These are phyloP conservation scores for Bucorvus abyssinicus DNA, from an alignment of 2,797 vertebrate species.

Conservation along the genomic window DNA sequence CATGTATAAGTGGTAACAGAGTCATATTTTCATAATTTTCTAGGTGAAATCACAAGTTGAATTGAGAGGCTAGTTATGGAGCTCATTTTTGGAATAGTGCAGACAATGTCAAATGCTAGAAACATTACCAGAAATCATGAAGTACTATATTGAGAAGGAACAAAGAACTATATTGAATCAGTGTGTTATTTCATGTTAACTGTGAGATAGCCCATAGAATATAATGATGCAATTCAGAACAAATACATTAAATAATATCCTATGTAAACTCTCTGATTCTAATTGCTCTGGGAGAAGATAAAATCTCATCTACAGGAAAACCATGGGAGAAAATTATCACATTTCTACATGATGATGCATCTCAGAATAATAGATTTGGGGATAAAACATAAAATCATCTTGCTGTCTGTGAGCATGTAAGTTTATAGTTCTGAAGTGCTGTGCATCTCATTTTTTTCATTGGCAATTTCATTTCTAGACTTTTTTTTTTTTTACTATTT, in stretches of 20 bases:
- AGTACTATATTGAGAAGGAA: neutral
- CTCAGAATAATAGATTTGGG: neutral
- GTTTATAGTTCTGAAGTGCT: neutral
- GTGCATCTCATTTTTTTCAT: neutral
- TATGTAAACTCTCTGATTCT: neutral
- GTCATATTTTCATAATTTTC: neutral
- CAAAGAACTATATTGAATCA: neutral
- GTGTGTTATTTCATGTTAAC: neutral
- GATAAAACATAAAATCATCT: neutral
- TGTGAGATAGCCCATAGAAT: neutral
- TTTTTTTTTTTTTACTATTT: neutral
- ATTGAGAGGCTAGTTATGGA: neutral
- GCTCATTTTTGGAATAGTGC: neutral
- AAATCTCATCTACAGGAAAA: neutral
- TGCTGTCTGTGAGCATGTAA: neutral
- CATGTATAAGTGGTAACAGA: neutral
- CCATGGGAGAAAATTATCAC: neutral
- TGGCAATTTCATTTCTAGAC: neutral
- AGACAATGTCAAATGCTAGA: neutral
- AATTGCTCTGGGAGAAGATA: neutral
- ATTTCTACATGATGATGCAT: neutral
- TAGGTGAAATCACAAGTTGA: neutral
- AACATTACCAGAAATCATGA: neutral
- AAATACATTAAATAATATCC: conserved; percentile 3
- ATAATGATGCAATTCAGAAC: neutral